Conservation (phyloP, 2,888 invertebrate genomes). For the Phengaris arion region DNA sequence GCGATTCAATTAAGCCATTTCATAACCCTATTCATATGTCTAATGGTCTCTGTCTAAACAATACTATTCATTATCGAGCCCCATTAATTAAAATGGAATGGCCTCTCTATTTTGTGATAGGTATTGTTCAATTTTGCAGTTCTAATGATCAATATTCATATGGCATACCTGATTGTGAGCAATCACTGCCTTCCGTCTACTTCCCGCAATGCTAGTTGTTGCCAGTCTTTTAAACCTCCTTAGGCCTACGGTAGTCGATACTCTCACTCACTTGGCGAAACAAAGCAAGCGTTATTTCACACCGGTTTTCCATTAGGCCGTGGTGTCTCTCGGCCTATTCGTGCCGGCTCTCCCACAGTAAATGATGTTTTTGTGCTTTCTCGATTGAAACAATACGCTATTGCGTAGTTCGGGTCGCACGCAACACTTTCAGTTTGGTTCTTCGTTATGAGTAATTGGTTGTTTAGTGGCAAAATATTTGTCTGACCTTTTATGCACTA, state of each 20-base stretch:
- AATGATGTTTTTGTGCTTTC: conserved; percentile 56
- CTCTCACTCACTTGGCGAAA: too few species aligned
- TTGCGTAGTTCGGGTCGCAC: conserved; percentile 43
- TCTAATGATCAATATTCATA: conserved; percentile 48
- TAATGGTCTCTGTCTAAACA: conserved; percentile 24
- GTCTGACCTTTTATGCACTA: conserved; percentile 7
- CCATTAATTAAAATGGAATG: conserved; percentile 33
- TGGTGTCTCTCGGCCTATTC: not conserved
- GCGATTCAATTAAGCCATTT: conserved; percentile 19
- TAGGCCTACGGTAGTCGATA: too few species aligned
- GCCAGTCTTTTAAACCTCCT: not conserved
- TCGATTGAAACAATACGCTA: conserved; percentile 53
- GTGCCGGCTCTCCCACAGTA: not conserved
- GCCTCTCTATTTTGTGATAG: conserved; percentile 36
- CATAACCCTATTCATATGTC: conserved; percentile 21
- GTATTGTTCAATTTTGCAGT: conserved; percentile 42
- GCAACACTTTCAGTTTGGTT: conserved; percentile 40
- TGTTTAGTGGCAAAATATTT: conserved; percentile 20
- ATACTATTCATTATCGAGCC: conserved; percentile 15
- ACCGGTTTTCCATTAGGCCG: not conserved
- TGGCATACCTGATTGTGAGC: conserved; percentile 31
- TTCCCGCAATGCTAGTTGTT: too few species aligned
- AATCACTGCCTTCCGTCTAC: too few species aligned
- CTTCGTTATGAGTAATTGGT: conserved; percentile 17
- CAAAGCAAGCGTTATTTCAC: not conserved